Percentiles rank a stretch among this genome's conserved stretches.
Conservation (phyloP, 2,113 vertebrate species). For the Sphaerodactylus townsendi region DNA sequence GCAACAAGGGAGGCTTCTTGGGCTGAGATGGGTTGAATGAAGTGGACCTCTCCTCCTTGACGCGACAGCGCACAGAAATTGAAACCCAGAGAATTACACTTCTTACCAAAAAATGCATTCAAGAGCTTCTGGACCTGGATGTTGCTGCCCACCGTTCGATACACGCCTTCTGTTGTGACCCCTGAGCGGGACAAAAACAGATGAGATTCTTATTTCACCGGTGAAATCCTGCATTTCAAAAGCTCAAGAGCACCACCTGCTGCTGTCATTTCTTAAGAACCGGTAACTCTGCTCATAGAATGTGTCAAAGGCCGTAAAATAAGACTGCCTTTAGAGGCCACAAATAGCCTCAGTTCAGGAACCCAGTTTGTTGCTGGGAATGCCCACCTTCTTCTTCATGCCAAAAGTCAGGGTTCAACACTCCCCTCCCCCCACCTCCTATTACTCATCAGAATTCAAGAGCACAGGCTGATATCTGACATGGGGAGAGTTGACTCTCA, state of each 20-base stretch:
- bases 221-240: too few relatives aligned
- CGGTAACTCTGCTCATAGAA: too few relatives aligned
- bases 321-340: too few relatives aligned
- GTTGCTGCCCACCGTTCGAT: constrained; percentile 96
- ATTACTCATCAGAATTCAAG: too few relatives aligned
- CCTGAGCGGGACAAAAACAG: constrained; percentile 71
- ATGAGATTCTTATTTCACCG: rapidly evolving
- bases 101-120: constrained; percentile 94
- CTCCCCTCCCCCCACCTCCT: too few relatives aligned
- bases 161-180: constrained; percentile 88
- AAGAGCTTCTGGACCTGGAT: constrained; percentile 97
- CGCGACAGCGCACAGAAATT: neutral
- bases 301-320: too few relatives aligned
- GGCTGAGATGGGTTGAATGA: neutral
- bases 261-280: neutral
- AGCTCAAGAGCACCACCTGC: constrained; percentile 46
- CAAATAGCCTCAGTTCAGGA: too few relatives aligned
- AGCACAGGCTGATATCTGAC: too few relatives aligned
- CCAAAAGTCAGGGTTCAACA: too few relatives aligned
- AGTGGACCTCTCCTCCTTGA: neutral
- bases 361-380: too few relatives aligned
- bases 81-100: neutral
- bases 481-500: too few relatives aligned
- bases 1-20: neutral
- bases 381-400: too few relatives aligned